Percentiles rank a stretch among this genome's conserved stretches.
phyloP scores from a whole-genome alignment of 2,888 invertebrate species.

The Sarcophaga caerulescens region DNA sequence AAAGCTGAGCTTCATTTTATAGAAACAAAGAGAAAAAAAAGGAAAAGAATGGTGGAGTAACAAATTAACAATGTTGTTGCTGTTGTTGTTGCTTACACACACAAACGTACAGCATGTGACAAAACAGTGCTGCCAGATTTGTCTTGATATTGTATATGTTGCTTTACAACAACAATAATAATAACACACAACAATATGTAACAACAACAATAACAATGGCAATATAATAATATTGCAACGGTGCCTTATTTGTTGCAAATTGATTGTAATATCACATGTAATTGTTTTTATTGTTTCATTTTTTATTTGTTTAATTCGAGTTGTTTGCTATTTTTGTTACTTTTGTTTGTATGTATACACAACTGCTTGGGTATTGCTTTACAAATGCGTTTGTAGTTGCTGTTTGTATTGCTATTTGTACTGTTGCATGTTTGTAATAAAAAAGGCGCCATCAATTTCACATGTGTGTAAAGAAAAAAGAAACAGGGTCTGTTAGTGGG shows the following conservation, averaged over 20 bases:
- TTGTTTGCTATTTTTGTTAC: conserved; percentile 35
- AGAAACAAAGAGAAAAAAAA: not conserved
- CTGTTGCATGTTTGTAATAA: conserved; percentile 18
- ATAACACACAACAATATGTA: conserved; percentile 66
- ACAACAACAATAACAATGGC: conserved; percentile 53
- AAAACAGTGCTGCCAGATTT: conserved; percentile 71
- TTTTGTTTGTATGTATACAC: conserved; percentile 27
- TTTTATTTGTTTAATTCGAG: conserved; percentile 33
- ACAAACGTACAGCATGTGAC: conserved; percentile 63
- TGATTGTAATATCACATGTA: conserved; percentile 73
- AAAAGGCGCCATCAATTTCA: conserved; percentile 56
- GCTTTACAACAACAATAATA: conserved; percentile 26
- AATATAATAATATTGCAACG: conserved; percentile 67
- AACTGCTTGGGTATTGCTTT: conserved; percentile 44
- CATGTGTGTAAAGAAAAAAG: not conserved
- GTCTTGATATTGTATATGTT: conserved; percentile 63
- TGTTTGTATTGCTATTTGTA: not conserved
- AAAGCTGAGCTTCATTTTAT: conserved; percentile 28
- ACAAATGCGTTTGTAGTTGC: conserved; percentile 28
- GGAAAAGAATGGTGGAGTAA: conserved; percentile 39
- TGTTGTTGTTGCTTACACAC: conserved; percentile 1
- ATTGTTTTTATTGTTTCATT: conserved; percentile 68
- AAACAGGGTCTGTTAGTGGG: not conserved
- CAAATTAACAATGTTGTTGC: conserved; percentile 52
- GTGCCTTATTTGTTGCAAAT: conserved; percentile 79